These are phyloP conservation scores for Lasiommata megera DNA, from an alignment of 2,888 invertebrate genomes.

Conservation along the genomic window DNA sequence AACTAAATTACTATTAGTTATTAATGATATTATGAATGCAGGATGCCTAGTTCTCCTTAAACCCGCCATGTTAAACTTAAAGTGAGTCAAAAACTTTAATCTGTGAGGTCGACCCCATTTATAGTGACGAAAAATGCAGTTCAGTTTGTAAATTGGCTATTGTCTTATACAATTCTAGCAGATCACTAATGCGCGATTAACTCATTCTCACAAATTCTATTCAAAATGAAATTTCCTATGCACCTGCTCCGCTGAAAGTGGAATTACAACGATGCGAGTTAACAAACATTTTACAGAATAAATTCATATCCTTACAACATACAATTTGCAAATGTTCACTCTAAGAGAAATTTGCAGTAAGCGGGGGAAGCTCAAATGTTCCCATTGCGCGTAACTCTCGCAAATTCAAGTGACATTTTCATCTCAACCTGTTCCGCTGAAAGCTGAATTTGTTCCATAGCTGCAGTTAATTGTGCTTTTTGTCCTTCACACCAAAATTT, in stretches of 20 bases:
- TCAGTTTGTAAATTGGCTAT: too few relatives aligned
- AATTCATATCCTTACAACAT: conserved; percentile 5
- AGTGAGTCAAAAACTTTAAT: too few relatives aligned
- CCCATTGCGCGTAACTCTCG: conserved; percentile 18
- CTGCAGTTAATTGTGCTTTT: not conserved
- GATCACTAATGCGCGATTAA: not conserved
- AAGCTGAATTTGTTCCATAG: conserved; percentile 15
- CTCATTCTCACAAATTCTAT: not conserved
- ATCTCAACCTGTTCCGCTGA: conserved; percentile 18
- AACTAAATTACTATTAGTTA: too few relatives aligned
- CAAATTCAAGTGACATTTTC: conserved; percentile 21
- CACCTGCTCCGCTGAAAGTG: not conserved
- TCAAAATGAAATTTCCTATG: not conserved
- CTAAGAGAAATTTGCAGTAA: conserved; percentile 13
- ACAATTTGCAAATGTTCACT: conserved; percentile 6
- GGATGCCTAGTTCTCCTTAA: too few relatives aligned
- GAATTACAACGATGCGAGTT: conserved; percentile 4
- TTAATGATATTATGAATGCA: too few relatives aligned
- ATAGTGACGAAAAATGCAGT: too few relatives aligned
- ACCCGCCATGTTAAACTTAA: too few relatives aligned
- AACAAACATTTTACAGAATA: conserved; percentile 1
- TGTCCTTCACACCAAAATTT: too few relatives aligned
- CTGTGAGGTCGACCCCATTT: too few relatives aligned
- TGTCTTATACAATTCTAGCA: too few relatives aligned
- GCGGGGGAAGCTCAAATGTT: conserved; percentile 3